phyloP scores from a whole-genome alignment of 2,113 vertebrate species.

The Zosterops japonicus region DNA sequence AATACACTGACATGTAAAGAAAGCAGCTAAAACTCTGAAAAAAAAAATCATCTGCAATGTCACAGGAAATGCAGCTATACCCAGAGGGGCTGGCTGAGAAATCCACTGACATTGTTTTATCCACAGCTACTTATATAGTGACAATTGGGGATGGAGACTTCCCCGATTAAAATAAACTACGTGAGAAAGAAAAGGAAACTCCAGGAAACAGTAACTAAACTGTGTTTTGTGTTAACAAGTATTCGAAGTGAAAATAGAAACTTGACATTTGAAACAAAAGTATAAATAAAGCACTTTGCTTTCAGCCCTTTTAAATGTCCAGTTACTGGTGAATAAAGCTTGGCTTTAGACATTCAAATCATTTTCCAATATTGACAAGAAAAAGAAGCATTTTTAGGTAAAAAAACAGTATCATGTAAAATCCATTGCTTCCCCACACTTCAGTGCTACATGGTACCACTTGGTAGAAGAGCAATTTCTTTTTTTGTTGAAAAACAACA shows the following conservation, averaged over 20 bases:
- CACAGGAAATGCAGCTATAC: constrained; percentile 8
- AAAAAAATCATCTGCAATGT: not conserved
- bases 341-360: not conserved
- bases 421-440: not conserved
- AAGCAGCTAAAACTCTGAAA: not conserved
- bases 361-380: not conserved
- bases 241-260: constrained; percentile 12
- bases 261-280: constrained; percentile 50
- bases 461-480: not conserved
- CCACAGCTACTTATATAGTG: not conserved
- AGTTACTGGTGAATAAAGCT: not conserved
- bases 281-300: not conserved
- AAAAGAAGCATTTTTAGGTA: not conserved
- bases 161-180: constrained; percentile 24
- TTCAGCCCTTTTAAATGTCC: not conserved
- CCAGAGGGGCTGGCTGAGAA: not conserved
- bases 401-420: not conserved
- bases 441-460: not conserved
- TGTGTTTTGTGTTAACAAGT: not conserved
- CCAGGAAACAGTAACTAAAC: not conserved
- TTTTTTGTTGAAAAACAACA: not conserved
- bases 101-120: not conserved
- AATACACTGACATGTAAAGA: rapidly evolving
- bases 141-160: not conserved
- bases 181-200: constrained; percentile 28